A percentile compares a stretch with the other conserved stretches of the same genome.
Conservation (phyloP, 2,797 vertebrate genomes). For the Myotis daubentonii region DNA sequence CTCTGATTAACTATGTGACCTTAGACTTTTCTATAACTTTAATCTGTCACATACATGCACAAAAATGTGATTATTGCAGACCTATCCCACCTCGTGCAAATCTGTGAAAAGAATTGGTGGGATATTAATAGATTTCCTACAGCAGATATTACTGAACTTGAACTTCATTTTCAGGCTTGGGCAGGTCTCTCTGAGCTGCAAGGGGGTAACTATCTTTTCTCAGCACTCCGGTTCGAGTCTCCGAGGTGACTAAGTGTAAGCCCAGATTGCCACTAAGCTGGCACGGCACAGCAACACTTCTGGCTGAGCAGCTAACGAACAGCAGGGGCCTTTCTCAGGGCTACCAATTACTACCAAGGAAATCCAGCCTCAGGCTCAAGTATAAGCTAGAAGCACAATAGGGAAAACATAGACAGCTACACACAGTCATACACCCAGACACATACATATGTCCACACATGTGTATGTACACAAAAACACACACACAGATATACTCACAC, state of each 20-base stretch:
- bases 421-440: not conserved
- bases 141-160: not conserved
- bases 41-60: not conserved
- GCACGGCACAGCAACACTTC: not conserved
- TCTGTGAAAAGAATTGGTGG: not conserved
- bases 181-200: not conserved
- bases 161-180: conserved; percentile 41
- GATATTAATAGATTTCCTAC: not conserved
- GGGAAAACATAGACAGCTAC: not conserved
- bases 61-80: not conserved
- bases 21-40: not conserved
- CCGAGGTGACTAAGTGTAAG: not conserved
- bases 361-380: not conserved
- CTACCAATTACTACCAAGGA: not conserved
- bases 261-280: not conserved
- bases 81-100: not conserved
- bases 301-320: not conserved
- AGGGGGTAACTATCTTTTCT: not conserved
- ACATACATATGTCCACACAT: not conserved
- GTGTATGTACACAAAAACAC: not conserved
- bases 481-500: not conserved
- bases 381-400: not conserved
- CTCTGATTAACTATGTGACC: not conserved
- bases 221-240: not conserved
- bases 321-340: not conserved